phyloP scores from a whole-genome alignment of 2,797 vertebrate genomes.

The Pseudomugil gertrudae region DNA sequence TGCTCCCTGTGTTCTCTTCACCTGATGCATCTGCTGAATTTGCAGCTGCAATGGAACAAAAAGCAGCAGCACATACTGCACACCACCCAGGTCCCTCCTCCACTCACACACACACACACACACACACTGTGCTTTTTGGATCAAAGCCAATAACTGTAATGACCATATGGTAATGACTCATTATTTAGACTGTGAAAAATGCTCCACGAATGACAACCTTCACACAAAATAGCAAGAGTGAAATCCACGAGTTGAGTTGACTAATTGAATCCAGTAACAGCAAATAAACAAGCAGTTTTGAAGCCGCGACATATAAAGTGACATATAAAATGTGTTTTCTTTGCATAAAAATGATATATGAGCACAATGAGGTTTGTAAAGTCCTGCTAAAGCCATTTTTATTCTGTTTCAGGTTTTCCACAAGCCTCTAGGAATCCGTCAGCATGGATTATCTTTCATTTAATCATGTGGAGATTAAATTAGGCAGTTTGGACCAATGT shows the following conservation, averaged over 20 bases:
- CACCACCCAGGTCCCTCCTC: constrained; percentile 22
- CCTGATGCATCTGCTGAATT: constrained; percentile 38
- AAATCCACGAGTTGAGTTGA: too few species aligned
- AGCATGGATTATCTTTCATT: not conserved
- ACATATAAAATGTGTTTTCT: too few species aligned
- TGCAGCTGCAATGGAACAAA: constrained; percentile 44
- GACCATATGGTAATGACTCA: constrained; percentile 47
- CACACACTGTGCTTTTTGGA: constrained; percentile 23
- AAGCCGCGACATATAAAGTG: too few species aligned
- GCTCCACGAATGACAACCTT: not conserved
- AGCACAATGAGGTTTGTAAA: too few species aligned
- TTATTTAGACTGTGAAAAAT: not conserved
- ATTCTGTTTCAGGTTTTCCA: not conserved
- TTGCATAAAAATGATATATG: too few species aligned
- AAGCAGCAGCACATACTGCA: constrained; percentile 35
- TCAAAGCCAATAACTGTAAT: constrained; percentile 51
- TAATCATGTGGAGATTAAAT: not conserved
- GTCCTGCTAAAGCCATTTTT: not conserved
- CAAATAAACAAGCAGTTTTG: too few species aligned
- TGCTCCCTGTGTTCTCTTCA: constrained; percentile 24
- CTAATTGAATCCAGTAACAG: too few species aligned
- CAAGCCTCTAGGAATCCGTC: not conserved
- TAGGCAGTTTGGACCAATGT: not conserved
- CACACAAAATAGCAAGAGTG: not conserved
- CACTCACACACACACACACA: constrained; percentile 23